A percentile compares a stretch with the other conserved stretches of the same genome.
Evolutionary conservation across 2,888 invertebrate species (phyloP).

Genomic region (Ypsolopha sequella): DNA sequence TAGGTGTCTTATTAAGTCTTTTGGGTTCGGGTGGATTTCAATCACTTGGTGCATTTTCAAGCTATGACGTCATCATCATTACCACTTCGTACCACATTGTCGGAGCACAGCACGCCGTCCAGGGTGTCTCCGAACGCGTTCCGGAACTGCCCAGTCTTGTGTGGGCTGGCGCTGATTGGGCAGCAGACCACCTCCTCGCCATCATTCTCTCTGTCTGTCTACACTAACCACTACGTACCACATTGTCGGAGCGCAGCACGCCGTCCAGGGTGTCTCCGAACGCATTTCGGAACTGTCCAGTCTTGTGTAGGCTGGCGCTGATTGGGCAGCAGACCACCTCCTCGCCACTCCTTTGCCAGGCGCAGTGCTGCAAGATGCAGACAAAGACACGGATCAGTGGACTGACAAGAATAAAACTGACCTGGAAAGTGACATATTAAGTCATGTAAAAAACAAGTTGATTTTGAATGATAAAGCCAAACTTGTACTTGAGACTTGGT

Average conservation of each 20-base stretch:
- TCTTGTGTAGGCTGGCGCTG: background rate
- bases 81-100: background rate
- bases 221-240: background rate
- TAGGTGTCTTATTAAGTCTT: too few relatives aligned
- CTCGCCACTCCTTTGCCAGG: background rate
- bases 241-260: background rate
- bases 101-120: conserved; percentile 2
- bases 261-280: conserved; percentile 2
- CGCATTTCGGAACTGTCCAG: background rate
- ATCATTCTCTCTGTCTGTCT: too few relatives aligned
- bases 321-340: conserved; percentile 5
- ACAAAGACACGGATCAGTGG: background rate
- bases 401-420: background rate
- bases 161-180: background rate
- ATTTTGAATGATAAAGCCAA: too few relatives aligned
- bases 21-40: too few relatives aligned
- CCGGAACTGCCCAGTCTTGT: conserved; percentile 3
- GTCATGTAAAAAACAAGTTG: too few relatives aligned
- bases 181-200: conserved; percentile 4
- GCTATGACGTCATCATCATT: too few relatives aligned
- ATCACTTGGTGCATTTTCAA: too few relatives aligned
- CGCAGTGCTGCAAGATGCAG: background rate
- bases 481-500: too few relatives aligned
- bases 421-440: too few relatives aligned
- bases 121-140: background rate